Conservation (phyloP, 2,888 invertebrate genomes). For the Erebia aethiops region DNA sequence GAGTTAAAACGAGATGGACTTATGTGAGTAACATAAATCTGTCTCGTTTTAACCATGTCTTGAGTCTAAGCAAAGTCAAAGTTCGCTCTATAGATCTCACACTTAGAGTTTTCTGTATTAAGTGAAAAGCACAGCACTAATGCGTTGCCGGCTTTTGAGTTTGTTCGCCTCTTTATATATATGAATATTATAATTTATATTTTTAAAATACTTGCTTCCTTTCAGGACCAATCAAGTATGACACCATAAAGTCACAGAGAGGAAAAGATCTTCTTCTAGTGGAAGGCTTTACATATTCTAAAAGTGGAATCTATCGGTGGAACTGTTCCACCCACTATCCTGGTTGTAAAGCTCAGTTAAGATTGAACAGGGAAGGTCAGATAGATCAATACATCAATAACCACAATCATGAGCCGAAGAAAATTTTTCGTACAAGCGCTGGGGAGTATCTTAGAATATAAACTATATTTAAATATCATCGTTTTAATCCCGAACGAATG, state of each 20-base stretch:
- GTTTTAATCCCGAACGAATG: neutral
- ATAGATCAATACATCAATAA: conserved; percentile 39
- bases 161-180: too few relatives aligned
- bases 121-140: too few relatives aligned
- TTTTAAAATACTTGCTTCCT: neutral
- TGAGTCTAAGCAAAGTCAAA: too few relatives aligned
- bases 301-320: conserved; percentile 45
- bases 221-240: conserved; percentile 37
- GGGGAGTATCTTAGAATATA: conserved; percentile 30
- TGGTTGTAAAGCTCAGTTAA: conserved; percentile 48
- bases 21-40: too few relatives aligned
- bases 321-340: conserved; percentile 52
- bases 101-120: too few relatives aligned
- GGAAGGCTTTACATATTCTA: conserved; percentile 49
- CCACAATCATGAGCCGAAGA: conserved; percentile 50
- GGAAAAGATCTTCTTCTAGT: conserved; percentile 47
- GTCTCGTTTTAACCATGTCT: too few relatives aligned
- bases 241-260: conserved; percentile 48
- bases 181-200: neutral
- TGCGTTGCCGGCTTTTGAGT: too few relatives aligned
- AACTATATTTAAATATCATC: neutral
- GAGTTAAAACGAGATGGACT: too few relatives aligned
- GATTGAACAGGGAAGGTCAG: conserved; percentile 42
- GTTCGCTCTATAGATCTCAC: too few relatives aligned
- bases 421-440: conserved; percentile 37